Conservation (phyloP, 2,113 vertebrate species). For the Cryptoleucopteryx plumbea region DNA sequence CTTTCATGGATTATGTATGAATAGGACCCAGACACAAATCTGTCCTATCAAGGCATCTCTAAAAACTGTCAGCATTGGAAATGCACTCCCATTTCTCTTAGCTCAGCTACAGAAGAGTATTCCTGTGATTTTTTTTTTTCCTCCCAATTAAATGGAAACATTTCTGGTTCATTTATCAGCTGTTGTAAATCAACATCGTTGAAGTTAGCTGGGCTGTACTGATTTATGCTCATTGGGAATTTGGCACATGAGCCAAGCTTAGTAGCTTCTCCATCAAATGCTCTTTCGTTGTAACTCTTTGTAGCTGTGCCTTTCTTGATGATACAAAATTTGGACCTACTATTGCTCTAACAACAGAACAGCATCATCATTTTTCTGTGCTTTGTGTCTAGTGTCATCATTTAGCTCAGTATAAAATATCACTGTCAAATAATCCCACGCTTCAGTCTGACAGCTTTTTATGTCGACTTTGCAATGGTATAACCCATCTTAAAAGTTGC, state of each 20-base stretch:
- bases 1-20: background rate
- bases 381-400: background rate
- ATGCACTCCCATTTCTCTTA: background rate
- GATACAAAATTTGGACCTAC: background rate
- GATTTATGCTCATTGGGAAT: background rate
- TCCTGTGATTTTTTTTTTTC: background rate
- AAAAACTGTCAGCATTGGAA: background rate
- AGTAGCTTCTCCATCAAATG: background rate
- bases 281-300: background rate
- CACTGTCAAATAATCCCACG: background rate
- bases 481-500: background rate
- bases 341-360: background rate
- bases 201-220: background rate
- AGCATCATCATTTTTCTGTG: background rate
- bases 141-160: background rate
- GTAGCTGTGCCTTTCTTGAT: background rate
- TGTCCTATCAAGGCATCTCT: background rate
- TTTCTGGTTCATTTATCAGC: background rate
- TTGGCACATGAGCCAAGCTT: background rate
- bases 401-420: background rate
- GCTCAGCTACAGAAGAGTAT: background rate
- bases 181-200: background rate
- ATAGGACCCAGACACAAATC: background rate
- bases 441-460: background rate
- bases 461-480: background rate